Conservation (phyloP, 2,888 invertebrate species). For the Amphipyra tragopoginis region DNA sequence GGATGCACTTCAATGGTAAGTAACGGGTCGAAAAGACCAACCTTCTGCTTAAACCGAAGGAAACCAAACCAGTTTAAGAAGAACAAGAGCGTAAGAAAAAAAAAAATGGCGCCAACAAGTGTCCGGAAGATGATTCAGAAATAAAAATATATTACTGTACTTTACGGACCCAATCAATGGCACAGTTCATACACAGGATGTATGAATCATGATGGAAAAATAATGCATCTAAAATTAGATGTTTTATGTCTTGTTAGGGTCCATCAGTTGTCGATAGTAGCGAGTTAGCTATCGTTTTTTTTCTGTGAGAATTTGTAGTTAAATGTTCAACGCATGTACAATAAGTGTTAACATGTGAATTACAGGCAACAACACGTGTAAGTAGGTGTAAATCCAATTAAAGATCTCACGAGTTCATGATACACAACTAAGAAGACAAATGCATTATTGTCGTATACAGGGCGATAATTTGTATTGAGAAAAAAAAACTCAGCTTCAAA, state of each 20-base stretch:
- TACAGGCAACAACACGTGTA: neutral
- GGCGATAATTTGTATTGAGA: too few relatives aligned
- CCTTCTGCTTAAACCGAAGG: slow-evolving; percentile 31
- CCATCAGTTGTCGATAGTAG: slow-evolving; percentile 8
- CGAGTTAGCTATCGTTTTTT: neutral
- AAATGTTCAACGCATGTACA: neutral
- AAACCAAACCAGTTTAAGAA: slow-evolving; percentile 52
- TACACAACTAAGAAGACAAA: too few relatives aligned
- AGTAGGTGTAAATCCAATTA: neutral
- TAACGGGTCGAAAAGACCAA: slow-evolving; percentile 26
- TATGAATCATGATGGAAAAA: slow-evolving; percentile 70
- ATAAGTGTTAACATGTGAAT: neutral
- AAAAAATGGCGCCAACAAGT: slow-evolving; percentile 50
- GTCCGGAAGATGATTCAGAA: slow-evolving; percentile 74
- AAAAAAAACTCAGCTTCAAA: too few relatives aligned
- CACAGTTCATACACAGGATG: slow-evolving; percentile 71
- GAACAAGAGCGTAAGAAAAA: slow-evolving; percentile 42
- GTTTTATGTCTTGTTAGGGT: slow-evolving; percentile 15
- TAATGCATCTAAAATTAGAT: slow-evolving; percentile 44
- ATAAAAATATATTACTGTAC: slow-evolving; percentile 58
- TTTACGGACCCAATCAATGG: slow-evolving; percentile 73
- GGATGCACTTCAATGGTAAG: slow-evolving; percentile 32
- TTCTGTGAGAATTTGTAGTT: neutral
- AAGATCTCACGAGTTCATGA: too few relatives aligned
- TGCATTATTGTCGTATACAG: too few relatives aligned